A percentile compares a stretch with the other conserved stretches of the same genome.
Evolutionary conservation across 1,140 invertebrate species (phyloP).

Genomic region (Drosophila funebris): DNA sequence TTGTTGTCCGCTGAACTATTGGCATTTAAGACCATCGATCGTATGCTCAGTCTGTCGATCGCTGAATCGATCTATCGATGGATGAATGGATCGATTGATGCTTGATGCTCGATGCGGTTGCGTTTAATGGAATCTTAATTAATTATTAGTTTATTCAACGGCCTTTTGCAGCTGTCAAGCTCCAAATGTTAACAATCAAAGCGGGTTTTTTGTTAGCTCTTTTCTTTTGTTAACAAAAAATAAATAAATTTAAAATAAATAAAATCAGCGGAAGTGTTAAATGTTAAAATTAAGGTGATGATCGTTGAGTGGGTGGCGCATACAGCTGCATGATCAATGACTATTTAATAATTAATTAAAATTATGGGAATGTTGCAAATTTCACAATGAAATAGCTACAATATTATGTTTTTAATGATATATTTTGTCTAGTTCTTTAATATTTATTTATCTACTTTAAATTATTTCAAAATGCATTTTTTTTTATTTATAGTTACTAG

Average conservation of each 20-base stretch:
- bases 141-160: slow-evolving; percentile 61
- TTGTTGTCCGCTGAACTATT: slow-evolving; percentile 46
- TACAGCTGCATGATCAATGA: not conserved
- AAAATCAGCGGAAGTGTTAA: slow-evolving; percentile 19
- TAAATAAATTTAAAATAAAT: slow-evolving; percentile 5
- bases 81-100: slow-evolving; percentile 49
- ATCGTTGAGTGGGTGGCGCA: slow-evolving; percentile 6
- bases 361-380: too few species aligned
- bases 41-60: too few species aligned
- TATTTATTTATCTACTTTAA: not conserved
- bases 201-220: slow-evolving; percentile 15
- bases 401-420: too few species aligned
- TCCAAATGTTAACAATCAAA: slow-evolving; percentile 34
- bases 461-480: too few species aligned
- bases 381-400: too few species aligned
- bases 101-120: slow-evolving; percentile 24
- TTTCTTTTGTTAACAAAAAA: slow-evolving; percentile 1
- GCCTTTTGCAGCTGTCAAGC: slow-evolving; percentile 50
- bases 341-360: not conserved
- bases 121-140: slow-evolving; percentile 77
- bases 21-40: slow-evolving; percentile 68
- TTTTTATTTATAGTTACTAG: too few species aligned
- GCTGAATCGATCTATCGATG: slow-evolving; percentile 49
- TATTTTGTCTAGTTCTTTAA: not conserved
- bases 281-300: not conserved